Evolutionary conservation across 2,113 vertebrate genomes (phyloP).

Genomic region (Merops nubicus): DNA sequence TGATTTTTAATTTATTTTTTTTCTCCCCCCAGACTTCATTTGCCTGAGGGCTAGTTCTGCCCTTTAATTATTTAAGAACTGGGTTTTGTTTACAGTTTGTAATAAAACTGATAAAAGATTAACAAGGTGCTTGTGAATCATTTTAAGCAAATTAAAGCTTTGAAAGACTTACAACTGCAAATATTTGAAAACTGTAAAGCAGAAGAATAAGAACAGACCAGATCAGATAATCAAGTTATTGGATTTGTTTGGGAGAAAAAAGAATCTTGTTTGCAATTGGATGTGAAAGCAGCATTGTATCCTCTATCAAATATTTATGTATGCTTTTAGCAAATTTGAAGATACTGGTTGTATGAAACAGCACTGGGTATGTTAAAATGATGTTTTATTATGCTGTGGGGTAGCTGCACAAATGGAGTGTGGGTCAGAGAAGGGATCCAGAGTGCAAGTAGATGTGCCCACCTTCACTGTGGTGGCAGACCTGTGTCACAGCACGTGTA

Average conservation of each 20-base stretch:
- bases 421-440: not conserved
- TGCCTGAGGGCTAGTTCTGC: slow-evolving; percentile 55
- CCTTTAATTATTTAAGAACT: slow-evolving; percentile 72
- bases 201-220: not conserved
- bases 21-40: not conserved
- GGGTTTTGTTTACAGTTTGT: slow-evolving; percentile 73
- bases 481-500: rapidly evolving
- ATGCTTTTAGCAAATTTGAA: slow-evolving; percentile 46
- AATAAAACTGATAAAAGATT: slow-evolving; percentile 74
- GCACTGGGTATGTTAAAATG: not conserved
- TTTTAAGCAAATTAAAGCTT: slow-evolving; percentile 60
- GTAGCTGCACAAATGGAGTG: not conserved
- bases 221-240: slow-evolving; percentile 37
- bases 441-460: no score
- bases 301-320: slow-evolving; percentile 36
- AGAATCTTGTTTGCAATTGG: not conserved
- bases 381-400: not conserved
- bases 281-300: not conserved
- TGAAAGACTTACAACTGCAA: slow-evolving; percentile 52
- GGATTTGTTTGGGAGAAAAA: slow-evolving; percentile 27
- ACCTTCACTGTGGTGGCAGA: not conserved
- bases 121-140: slow-evolving; percentile 64
- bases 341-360: not conserved
- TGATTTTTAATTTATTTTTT: slow-evolving; percentile 12
- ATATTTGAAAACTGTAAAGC: slow-evolving; percentile 44